A percentile compares a stretch with the other conserved stretches of the same genome.
Evolutionary conservation across 2,888 invertebrate species (phyloP).

Genomic region (Minunthozetes semirufus): DNA sequence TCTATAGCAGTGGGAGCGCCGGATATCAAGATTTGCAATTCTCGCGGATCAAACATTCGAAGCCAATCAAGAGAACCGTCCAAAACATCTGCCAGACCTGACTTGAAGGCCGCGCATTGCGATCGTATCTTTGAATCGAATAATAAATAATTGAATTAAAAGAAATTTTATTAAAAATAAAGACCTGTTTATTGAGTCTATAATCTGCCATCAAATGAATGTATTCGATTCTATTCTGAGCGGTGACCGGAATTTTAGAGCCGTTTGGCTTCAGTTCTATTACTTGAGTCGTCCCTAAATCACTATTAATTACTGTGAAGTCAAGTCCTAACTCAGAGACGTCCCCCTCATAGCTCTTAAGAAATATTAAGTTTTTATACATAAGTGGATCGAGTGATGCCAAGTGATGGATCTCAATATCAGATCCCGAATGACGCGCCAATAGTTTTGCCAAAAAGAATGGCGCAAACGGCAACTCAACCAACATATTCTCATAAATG

Average conservation of each 20-base stretch:
- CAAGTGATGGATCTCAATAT: constrained; percentile 80
- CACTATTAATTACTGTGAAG: constrained; percentile 83
- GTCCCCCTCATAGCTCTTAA: constrained; percentile 77
- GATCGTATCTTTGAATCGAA: constrained; percentile 53
- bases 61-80: constrained; percentile 72
- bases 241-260: constrained; percentile 78
- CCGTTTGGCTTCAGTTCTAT: constrained; percentile 88
- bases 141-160: background rate
- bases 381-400: constrained; percentile 86
- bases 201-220: constrained; percentile 93
- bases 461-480: constrained; percentile 89
- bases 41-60: constrained; percentile 85
- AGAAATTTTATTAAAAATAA: background rate
- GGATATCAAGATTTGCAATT: constrained; percentile 91
- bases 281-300: constrained; percentile 78
- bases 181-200: constrained; percentile 75
- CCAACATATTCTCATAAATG: constrained; percentile 85
- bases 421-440: constrained; percentile 61
- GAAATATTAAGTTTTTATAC: constrained; percentile 75
- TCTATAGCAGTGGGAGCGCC: constrained; percentile 92
- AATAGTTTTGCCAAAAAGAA: constrained; percentile 87
- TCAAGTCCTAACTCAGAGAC: constrained; percentile 76
- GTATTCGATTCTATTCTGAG: constrained; percentile 88
- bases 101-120: constrained; percentile 79
- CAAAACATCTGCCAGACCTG: constrained; percentile 82